These are phyloP conservation scores for Scaptomyza cyrtandrae DNA, from an alignment of 2,888 invertebrate species.

Conservation along the genomic window DNA sequence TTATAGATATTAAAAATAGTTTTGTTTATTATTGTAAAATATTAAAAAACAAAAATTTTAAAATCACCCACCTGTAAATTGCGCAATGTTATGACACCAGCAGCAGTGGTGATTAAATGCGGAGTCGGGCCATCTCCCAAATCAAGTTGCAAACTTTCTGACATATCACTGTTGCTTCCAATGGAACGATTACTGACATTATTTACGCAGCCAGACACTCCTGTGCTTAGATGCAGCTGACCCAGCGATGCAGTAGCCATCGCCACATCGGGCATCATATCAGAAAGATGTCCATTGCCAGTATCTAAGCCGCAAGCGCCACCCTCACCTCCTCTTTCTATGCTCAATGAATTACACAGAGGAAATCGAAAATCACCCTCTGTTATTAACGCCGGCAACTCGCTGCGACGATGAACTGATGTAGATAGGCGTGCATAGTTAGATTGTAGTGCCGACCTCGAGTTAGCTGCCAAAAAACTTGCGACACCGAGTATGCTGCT, in stretches of 20 bases:
- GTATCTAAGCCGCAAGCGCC: slow-evolving; percentile 87
- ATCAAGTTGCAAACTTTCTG: slow-evolving; percentile 88
- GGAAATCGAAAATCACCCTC: slow-evolving; percentile 86
- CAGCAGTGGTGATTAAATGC: slow-evolving; percentile 79
- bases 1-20: slow-evolving; percentile 18
- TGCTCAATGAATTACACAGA: slow-evolving; percentile 78
- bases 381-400: slow-evolving; percentile 88
- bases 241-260: slow-evolving; percentile 93
- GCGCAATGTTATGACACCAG: slow-evolving; percentile 80
- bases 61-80: slow-evolving; percentile 79
- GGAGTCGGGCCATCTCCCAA: slow-evolving; percentile 93
- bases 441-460: slow-evolving; percentile 69
- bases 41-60: background rate
- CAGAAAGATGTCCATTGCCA: slow-evolving; percentile 89
- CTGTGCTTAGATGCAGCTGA: slow-evolving; percentile 87
- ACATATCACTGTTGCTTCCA: slow-evolving; percentile 78
- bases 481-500: slow-evolving; percentile 70
- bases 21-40: background rate
- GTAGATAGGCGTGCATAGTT: slow-evolving; percentile 81
- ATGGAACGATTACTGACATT: slow-evolving; percentile 33
- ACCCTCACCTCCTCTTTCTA: slow-evolving; percentile 86
- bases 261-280: slow-evolving; percentile 96
- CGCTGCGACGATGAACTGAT: slow-evolving; percentile 85
- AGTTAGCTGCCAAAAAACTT: slow-evolving; percentile 56
- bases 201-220: slow-evolving; percentile 37